Percentiles rank a stretch among this genome's conserved stretches.
These are phyloP conservation scores for Anoplopoma fimbria DNA, from an alignment of 2,113 vertebrate genomes.

Conservation along the genomic window DNA sequence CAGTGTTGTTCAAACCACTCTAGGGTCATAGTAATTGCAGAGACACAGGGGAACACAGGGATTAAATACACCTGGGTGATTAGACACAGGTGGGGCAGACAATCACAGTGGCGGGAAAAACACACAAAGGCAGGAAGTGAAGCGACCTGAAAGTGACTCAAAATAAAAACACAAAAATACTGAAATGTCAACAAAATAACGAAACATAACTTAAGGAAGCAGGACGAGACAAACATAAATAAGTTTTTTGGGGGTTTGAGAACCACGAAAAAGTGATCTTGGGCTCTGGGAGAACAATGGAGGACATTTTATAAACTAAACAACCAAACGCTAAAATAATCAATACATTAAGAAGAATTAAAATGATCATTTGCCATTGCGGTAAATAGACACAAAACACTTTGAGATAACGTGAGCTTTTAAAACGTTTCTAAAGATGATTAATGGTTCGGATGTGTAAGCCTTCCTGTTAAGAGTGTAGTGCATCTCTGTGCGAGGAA, in stretches of 20 bases:
- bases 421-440: background rate
- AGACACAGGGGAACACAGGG: no score
- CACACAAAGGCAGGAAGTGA: no score
- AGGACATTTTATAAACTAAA: background rate
- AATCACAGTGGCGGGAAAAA: no score
- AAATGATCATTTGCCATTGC: no score
- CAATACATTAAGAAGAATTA: background rate
- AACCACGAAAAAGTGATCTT: background rate
- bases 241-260: no score
- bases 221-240: no score
- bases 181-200: background rate
- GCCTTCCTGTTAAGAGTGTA: background rate
- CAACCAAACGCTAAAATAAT: background rate
- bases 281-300: background rate
- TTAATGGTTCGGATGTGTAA: background rate
- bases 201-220: no score
- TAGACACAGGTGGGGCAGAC: no score
- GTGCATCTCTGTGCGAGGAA: background rate
- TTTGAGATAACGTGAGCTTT: no score
- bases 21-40: no score
- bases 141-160: background rate
- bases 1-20: no score
- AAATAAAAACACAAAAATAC: background rate
- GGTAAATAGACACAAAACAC: background rate
- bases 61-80: no score